Evolutionary conservation across 2,113 vertebrate genomes (phyloP).

Genomic region (Rutilus rutilus): DNA sequence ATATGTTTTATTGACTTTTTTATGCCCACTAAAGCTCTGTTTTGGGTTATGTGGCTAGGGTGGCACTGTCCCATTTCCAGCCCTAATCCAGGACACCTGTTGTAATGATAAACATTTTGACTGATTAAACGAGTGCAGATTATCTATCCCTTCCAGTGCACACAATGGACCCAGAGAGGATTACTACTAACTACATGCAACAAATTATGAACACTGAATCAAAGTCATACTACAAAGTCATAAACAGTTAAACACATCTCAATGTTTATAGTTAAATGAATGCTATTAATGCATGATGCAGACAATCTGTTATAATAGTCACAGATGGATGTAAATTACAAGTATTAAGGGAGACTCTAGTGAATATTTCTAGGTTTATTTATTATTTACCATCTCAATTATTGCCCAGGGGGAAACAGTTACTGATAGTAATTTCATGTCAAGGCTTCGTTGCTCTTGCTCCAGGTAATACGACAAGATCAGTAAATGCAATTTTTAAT

Average conservation of each 20-base stretch:
- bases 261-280: background rate
- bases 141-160: slow-evolving; percentile 48
- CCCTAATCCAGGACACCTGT: slow-evolving; percentile 48
- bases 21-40: background rate
- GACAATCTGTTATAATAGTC: background rate
- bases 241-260: background rate
- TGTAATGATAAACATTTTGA: slow-evolving; percentile 65
- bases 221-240: background rate
- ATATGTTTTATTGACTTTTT: background rate
- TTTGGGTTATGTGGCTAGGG: slow-evolving; percentile 51
- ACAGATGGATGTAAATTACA: background rate
- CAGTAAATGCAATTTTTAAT: too few relatives aligned
- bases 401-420: background rate
- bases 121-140: slow-evolving; percentile 70
- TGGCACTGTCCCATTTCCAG: slow-evolving; percentile 63
- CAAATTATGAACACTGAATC: background rate
- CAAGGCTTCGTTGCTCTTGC: too few relatives aligned
- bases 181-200: slow-evolving; percentile 42
- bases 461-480: too few relatives aligned
- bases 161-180: slow-evolving; percentile 26
- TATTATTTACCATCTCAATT: background rate
- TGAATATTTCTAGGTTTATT: background rate
- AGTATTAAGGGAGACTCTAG: background rate
- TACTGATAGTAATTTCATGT: background rate
- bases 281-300: background rate